phyloP scores from a whole-genome alignment of 2,113 vertebrate species.

The Pelobates fuscus region DNA sequence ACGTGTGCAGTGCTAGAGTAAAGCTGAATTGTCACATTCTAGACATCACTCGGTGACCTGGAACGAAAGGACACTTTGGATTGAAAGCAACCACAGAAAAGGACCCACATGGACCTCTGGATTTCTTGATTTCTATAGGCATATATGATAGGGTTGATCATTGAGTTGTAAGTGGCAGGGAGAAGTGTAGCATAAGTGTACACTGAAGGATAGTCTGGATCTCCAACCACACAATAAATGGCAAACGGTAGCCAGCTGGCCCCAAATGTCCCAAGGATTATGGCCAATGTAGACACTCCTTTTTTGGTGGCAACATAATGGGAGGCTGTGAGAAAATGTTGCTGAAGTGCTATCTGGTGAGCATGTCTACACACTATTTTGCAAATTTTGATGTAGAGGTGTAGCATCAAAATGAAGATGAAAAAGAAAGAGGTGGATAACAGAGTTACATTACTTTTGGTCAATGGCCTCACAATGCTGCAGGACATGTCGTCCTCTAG shows the following conservation, averaged over 20 bases:
- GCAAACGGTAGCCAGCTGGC: conserved; percentile 97
- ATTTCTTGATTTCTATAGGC: conserved; percentile 96
- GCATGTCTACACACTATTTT: conserved; percentile 95
- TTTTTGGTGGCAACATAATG: conserved; percentile 94
- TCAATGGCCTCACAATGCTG: conserved; percentile 90
- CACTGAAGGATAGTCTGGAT: conserved; percentile 81
- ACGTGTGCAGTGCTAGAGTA: conserved; percentile 52
- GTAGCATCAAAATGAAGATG: conserved; percentile 91
- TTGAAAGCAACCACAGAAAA: conserved; percentile 92
- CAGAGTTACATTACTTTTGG: conserved; percentile 85
- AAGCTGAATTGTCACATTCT: conserved; percentile 57
- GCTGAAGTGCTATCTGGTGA: conserved; percentile 97
- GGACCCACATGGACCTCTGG: conserved; percentile 89
- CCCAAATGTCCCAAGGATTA: conserved; percentile 93
- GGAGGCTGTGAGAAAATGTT: conserved; percentile 90
- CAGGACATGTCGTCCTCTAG: conserved; percentile 77
- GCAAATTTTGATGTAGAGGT: conserved; percentile 93
- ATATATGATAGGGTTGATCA: conserved; percentile 99
- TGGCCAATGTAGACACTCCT: conserved; percentile 90
- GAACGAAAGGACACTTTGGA: conserved; percentile 86
- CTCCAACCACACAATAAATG: conserved; percentile 92
- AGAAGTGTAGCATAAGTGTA: conserved; percentile 95
- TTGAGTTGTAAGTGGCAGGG: conserved; percentile 96
- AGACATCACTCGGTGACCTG: conserved; percentile 94
- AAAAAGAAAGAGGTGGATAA: conserved; percentile 86